Percentiles rank a stretch among this genome's conserved stretches.
Evolutionary conservation across 2,113 vertebrate genomes (phyloP).

Genomic region (Vombatus ursinus): DNA sequence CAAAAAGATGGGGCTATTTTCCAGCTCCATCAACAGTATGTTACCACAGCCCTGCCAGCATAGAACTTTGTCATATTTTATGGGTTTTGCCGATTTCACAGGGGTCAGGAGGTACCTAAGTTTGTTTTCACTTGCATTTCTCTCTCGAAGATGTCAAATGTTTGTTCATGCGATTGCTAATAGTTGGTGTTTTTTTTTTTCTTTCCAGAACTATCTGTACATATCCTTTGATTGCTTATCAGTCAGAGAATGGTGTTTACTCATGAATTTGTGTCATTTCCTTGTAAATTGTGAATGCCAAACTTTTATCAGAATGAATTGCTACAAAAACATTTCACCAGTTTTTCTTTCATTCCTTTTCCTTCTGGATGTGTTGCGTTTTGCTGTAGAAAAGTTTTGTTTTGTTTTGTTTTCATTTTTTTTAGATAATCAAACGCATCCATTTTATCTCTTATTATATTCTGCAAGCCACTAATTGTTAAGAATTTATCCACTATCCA

Average conservation of each 20-base stretch:
- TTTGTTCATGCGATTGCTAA: neutral
- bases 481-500: neutral
- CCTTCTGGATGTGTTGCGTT: neutral
- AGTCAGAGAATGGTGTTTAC: neutral
- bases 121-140: neutral
- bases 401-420: neutral
- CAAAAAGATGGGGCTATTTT: neutral
- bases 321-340: neutral
- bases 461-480: neutral
- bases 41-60: neutral
- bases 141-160: neutral
- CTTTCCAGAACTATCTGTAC: neutral
- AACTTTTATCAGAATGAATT: neutral
- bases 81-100: neutral
- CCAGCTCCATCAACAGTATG: neutral
- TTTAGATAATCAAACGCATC: neutral
- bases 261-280: neutral
- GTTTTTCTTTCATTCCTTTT: neutral
- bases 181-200: neutral
- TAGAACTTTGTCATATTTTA: neutral
- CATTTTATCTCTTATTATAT: neutral
- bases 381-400: neutral
- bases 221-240: neutral
- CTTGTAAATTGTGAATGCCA: neutral
- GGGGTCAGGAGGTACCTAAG: neutral